Percentiles rank a stretch among this genome's conserved stretches.
Evolutionary conservation across 2,888 invertebrate species (phyloP).

Genomic region (Lasioglossum morio): DNA sequence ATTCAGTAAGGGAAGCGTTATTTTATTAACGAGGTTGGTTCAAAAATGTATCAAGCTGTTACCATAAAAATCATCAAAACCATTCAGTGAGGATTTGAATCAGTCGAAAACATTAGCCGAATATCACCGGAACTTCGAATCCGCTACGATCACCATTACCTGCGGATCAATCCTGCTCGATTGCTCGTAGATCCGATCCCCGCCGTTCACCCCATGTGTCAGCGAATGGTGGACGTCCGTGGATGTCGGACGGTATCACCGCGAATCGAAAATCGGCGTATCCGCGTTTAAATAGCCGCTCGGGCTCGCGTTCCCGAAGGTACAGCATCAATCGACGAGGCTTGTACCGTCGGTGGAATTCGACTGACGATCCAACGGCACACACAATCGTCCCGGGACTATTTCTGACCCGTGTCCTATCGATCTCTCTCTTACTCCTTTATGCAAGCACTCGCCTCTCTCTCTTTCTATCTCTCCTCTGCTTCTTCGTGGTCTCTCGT

Average conservation of each 20-base stretch:
- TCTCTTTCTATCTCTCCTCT: background rate
- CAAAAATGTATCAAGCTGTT: background rate
- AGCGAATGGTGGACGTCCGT: background rate
- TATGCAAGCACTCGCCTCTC: conserved; percentile 42
- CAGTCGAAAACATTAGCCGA: background rate
- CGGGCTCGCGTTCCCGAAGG: conserved; percentile 40
- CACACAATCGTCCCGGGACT: conserved; percentile 62
- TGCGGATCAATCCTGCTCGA: conserved; percentile 30
- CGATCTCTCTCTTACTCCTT: conserved; percentile 59
- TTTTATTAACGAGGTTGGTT: background rate
- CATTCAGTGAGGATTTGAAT: background rate
- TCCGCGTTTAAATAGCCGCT: conserved; percentile 48
- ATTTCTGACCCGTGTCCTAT: conserved; percentile 69
- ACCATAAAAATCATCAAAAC: background rate
- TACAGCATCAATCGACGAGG: conserved; percentile 59
- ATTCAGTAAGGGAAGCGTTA: background rate
- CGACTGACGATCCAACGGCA: conserved; percentile 64
- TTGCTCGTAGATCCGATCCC: background rate
- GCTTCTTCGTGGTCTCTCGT: background rate
- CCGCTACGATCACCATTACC: conserved; percentile 25
- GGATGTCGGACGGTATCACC: conserved; percentile 13
- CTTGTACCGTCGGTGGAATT: conserved; percentile 63
- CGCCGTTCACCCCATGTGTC: conserved; percentile 39
- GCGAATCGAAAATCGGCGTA: conserved; percentile 14
- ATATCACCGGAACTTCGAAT: background rate